phyloP scores from a whole-genome alignment of 2,797 vertebrate genomes.

The Toxotes lorentzi region DNA sequence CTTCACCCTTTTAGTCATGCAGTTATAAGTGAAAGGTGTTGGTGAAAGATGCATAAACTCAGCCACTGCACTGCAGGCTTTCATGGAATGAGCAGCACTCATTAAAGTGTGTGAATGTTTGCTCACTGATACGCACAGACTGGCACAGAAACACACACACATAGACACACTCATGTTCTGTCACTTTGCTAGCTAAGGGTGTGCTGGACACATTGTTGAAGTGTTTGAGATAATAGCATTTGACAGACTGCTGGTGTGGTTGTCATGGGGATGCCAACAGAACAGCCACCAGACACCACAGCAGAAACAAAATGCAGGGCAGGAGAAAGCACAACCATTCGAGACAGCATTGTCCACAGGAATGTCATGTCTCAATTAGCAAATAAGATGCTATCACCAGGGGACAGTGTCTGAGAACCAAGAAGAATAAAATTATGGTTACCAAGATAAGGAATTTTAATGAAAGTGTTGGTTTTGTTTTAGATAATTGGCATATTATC shows the following conservation, averaged over 20 bases:
- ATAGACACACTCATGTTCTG: constrained; percentile 41
- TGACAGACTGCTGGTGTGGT: constrained; percentile 74
- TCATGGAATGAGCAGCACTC: constrained; percentile 37
- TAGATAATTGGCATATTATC: constrained; percentile 3
- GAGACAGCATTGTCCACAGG: constrained; percentile 39
- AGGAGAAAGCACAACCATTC: constrained; percentile 60
- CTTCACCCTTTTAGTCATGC: background rate
- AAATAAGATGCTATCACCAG: constrained; percentile 22
- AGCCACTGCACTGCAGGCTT: constrained; percentile 7
- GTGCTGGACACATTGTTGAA: constrained; percentile 64
- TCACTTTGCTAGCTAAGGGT: constrained; percentile 57
- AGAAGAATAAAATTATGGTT: constrained; percentile 18
- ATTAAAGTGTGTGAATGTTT: constrained; percentile 44
- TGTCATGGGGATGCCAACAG: constrained; percentile 73
- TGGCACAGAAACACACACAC: constrained; percentile 20
- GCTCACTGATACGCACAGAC: constrained; percentile 18
- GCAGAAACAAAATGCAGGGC: constrained; percentile 54
- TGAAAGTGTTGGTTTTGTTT: constrained; percentile 10
- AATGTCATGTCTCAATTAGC: constrained; percentile 53
- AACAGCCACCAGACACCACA: constrained; percentile 64
- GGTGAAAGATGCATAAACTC: constrained; percentile 14
- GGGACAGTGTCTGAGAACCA: constrained; percentile 26
- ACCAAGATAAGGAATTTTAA: constrained; percentile 11
- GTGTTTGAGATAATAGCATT: constrained; percentile 72
- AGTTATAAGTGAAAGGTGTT: constrained; percentile 28